Evolutionary conservation across 2,888 invertebrate genomes (phyloP), one percentile per base, ranked within the genome.

Genomic region (Parasteatoda lunata): DNA sequence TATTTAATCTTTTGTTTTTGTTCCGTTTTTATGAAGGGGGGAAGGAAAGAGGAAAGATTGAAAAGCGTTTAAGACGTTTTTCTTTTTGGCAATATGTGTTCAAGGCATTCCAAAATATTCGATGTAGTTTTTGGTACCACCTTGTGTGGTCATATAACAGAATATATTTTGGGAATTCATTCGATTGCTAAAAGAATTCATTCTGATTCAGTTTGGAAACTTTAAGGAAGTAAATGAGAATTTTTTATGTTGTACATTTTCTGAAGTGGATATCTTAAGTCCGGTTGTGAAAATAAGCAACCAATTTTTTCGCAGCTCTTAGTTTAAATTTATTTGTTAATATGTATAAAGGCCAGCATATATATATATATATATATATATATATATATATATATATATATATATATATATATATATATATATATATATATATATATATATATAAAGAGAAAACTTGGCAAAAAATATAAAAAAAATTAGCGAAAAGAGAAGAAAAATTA

Each of bases 11-110:
- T 51, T 69, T 66, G 48, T 47, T 66, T 80, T 47, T 71, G 30
- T 30, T 30, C 30, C 30, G 30, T 30, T 65, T 66, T 13, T 72
- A 52, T 15, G 65, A 30, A 54, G 13, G 73, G 73, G 72, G 47
- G 73, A 52, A 51, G 65, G 81, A 68, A n/a, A 13, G 15, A n/a
- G 59, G 48, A 51, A 66, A 81, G 75, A 81, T 81, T 81, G 81
- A 75, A 81, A 81, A 81, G 68, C 66, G 81, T 73, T 81, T 75
- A 68, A 81, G 75, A 81, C 51, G 30, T 30, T 30, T 30, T 30
- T 2, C 30, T 30, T n/a, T n/a, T n/a, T 59, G 59, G 59, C 59
- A 59, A 59, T 59, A 59, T 59, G 59, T 59, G 59, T 59, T 59
- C n/a, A 13, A n/a, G 59, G 59, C n/a, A 30, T n/a, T 59, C 59